Evolutionary conservation across 2,113 vertebrate species (phyloP), one percentile per base, ranked within the genome.

Genomic region (Phocoena phocoena): DNA sequence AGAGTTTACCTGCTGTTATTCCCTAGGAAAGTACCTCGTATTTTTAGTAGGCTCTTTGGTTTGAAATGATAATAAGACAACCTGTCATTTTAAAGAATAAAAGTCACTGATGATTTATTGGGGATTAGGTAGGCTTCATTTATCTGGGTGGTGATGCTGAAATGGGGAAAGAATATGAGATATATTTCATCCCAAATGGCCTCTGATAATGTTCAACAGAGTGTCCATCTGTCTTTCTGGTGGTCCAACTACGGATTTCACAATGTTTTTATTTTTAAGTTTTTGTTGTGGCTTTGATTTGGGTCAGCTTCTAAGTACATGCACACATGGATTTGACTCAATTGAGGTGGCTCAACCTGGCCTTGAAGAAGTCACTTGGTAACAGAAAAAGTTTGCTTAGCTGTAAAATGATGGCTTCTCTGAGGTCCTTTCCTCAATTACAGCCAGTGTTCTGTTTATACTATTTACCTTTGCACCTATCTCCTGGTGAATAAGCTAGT

Each of bases 11-110:
- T 95, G 53, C 4, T 93, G 71, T 60, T 92, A 15, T 77, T 83
- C 47, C 33, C 26, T 74, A 74, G 62, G 68, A 3, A 96, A 92
- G 73, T 81, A 63, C 14, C 26, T 93, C 50, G 33, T 73, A 71
- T 88, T 93, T 97, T 95, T 82, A 91, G 79, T 21, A 83, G 26
- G 23, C 21, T 92, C 18, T 77, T 88, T 93, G 33, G 62, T 90
- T 91, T 89, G 73, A 90, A 96, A 90, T 95, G 62, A 73, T 88
- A 81, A 41, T 91, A 68, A 91, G 74, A 82, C 73, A 20, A 33
- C 8, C 74, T 74, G 65, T 14, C 62, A 28, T 86, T 91, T 93
- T 88, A 47, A 96, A 77, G 50, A 93, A 33, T 41, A 92, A 71
- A 92, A 83, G 23, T 65, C 50, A 63, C 5, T 58, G 36, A 58